These are phyloP conservation scores for Zygothrica quintamaculata DNA, from an alignment of 2,888 invertebrate genomes.

Conservation along the genomic window DNA sequence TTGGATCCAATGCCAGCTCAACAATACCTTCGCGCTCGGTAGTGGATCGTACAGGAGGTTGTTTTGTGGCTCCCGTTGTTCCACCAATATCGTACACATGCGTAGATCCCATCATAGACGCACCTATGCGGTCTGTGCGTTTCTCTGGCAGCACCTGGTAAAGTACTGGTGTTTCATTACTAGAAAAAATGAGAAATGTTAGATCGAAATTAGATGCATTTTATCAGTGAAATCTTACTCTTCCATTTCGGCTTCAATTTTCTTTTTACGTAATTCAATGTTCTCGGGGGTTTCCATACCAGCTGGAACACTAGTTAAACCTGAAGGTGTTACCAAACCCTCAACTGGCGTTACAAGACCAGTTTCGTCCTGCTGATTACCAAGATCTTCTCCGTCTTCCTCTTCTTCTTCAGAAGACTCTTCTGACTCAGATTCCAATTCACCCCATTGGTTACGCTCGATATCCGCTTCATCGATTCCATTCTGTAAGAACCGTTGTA, in stretches of 20 bases:
- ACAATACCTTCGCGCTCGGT: slow-evolving; percentile 89
- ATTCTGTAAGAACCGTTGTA: slow-evolving; percentile 83
- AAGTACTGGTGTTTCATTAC: slow-evolving; percentile 96
- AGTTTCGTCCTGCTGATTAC: slow-evolving; percentile 88
- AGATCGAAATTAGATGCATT: too few species aligned
- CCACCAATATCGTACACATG: slow-evolving; percentile 98
- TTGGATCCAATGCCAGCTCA: slow-evolving; percentile 98
- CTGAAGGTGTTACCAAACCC: slow-evolving; percentile 97
- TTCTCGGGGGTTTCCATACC: slow-evolving; percentile 99
- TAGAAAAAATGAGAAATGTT: slow-evolving; percentile 77
- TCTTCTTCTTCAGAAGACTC: slow-evolving; percentile 88
- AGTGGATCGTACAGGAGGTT: slow-evolving; percentile 82
- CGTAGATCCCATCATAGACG: slow-evolving; percentile 98
- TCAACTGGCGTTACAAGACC: slow-evolving; percentile 97
- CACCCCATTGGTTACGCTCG: slow-evolving; percentile 98
- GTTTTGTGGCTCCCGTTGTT: slow-evolving; percentile 86
- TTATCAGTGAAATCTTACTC: slow-evolving; percentile 87
- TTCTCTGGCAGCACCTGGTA: slow-evolving; percentile 98
- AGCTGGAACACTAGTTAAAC: slow-evolving; percentile 94
- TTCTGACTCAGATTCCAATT: slow-evolving; percentile 93
- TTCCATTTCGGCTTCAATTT: slow-evolving; percentile 98
- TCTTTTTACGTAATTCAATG: slow-evolving; percentile 98
- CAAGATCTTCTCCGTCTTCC: slow-evolving; percentile 87
- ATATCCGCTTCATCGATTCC: slow-evolving; percentile 93
- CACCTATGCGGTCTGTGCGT: slow-evolving; percentile 93